Percentiles rank a stretch among this genome's conserved stretches.
Evolutionary conservation across 2,888 invertebrate species (phyloP).

Genomic region (Parelbella ahira): DNA sequence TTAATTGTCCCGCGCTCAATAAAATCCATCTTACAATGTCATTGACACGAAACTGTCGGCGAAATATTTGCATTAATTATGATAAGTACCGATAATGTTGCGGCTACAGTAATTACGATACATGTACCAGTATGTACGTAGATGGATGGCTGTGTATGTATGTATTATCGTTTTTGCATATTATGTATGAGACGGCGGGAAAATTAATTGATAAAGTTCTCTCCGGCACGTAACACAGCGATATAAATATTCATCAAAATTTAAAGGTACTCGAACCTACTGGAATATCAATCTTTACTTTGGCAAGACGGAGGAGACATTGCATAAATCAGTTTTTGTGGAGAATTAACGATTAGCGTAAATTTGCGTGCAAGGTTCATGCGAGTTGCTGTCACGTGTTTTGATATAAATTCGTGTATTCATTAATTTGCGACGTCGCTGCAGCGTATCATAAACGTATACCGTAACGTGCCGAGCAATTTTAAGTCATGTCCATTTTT

Average conservation of each 20-base stretch:
- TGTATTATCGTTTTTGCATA: conserved; percentile 22
- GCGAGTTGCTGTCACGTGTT: too few relatives aligned
- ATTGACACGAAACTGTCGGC: not conserved
- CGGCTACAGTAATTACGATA: conserved; percentile 2
- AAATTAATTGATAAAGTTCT: conserved; percentile 55
- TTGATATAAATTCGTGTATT: too few relatives aligned
- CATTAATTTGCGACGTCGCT: too few relatives aligned
- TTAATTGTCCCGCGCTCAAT: not conserved
- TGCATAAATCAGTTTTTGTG: too few relatives aligned
- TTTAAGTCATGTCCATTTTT: too few relatives aligned
- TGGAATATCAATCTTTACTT: not conserved
- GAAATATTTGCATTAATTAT: conserved; percentile 8
- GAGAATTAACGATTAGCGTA: too few relatives aligned
- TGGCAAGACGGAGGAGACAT: too few relatives aligned
- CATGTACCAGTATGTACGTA: not conserved
- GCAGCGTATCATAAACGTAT: too few relatives aligned
- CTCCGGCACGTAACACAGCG: conserved; percentile 31
- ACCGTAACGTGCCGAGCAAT: too few relatives aligned
- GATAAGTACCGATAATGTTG: conserved; percentile 6
- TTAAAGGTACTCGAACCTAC: too few relatives aligned
- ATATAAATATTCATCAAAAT: conserved; percentile 10
- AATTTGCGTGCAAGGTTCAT: too few relatives aligned
- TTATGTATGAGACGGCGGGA: conserved; percentile 36
- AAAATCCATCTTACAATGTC: conserved; percentile 5
- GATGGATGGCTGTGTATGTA: not conserved